Evolutionary conservation across 2,888 invertebrate genomes (phyloP).

Genomic region (Labia minor): DNA sequence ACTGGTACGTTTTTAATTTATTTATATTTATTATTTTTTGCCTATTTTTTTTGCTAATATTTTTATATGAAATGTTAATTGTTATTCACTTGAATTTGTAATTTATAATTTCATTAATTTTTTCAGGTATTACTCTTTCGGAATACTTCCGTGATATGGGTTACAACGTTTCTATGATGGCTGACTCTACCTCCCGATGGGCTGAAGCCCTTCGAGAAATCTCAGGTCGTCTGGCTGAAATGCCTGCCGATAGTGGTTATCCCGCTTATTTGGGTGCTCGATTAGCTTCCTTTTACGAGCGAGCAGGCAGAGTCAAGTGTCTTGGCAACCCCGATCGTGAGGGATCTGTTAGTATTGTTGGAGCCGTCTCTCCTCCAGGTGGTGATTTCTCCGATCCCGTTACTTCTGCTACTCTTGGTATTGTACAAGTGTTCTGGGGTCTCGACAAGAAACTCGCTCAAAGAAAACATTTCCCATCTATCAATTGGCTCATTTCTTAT

Average conservation of each 20-base stretch:
- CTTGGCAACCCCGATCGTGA: constrained; percentile 96
- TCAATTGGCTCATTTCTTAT: constrained; percentile 99
- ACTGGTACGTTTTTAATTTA: constrained; percentile 50
- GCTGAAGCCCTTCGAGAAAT: constrained; percentile 99
- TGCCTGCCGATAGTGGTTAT: constrained; percentile 97
- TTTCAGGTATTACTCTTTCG: constrained; percentile 87
- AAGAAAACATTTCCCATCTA: constrained; percentile 98
- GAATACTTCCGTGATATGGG: constrained; percentile 99
- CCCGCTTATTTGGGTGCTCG: constrained; percentile 98
- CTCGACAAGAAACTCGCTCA: constrained; percentile 97
- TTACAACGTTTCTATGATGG: constrained; percentile 99
- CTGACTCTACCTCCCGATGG: constrained; percentile 99
- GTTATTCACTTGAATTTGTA: too few species aligned
- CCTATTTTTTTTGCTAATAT: constrained; percentile 9
- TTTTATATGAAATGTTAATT: too few species aligned
- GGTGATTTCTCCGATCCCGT: constrained; percentile 99
- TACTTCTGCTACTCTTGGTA: constrained; percentile 95
- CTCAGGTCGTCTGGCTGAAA: constrained; percentile 97
- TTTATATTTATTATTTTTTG: constrained; percentile 15
- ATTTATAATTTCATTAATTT: too few species aligned
- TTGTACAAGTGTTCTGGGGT: constrained; percentile 99
- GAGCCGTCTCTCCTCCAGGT: constrained; percentile 98
- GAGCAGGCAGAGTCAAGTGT: constrained; percentile 95
- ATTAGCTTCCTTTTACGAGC: constrained; percentile 97
- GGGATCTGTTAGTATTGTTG: constrained; percentile 98